phyloP scores from a whole-genome alignment of 2,113 vertebrate genomes.

The Aythya baeri region DNA sequence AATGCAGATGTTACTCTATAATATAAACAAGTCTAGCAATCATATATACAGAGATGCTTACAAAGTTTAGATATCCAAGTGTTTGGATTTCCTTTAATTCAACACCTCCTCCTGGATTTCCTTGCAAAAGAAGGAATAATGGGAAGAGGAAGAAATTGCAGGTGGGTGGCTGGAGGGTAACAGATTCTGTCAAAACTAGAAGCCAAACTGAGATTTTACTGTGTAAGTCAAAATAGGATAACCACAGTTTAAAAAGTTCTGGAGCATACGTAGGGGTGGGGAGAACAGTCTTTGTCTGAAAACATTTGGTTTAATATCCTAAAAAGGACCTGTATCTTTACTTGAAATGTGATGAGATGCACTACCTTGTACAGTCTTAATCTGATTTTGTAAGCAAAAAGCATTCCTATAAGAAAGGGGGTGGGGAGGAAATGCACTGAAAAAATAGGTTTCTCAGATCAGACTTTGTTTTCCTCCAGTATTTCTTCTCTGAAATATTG shows the following conservation, averaged over 20 bases:
- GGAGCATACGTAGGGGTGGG: fast-evolving
- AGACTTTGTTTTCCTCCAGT: neutral
- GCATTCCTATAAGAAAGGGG: neutral
- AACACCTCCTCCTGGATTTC: neutral
- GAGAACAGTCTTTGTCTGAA: neutral
- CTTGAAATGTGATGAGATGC: neutral
- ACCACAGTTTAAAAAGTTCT: neutral
- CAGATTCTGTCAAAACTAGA: neutral
- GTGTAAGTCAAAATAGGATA: neutral
- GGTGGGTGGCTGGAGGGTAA: neutral
- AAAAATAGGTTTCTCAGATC: neutral
- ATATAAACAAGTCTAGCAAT: neutral
- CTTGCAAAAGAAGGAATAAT: neutral
- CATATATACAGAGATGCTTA: neutral
- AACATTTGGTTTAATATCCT: neutral
- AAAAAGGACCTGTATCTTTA: neutral
- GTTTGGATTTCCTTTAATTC: neutral
- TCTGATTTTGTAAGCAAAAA: neutral
- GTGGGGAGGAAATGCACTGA: neutral
- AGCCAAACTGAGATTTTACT: neutral
- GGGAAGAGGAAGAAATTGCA: neutral
- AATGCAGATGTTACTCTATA: neutral
- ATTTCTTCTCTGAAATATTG: neutral
- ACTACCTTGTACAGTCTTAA: neutral
- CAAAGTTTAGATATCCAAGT: neutral